Percentiles rank a stretch among this genome's conserved stretches.
Evolutionary conservation across 2,113 vertebrate genomes (phyloP).

Genomic region (Phoenicopterus ruber): DNA sequence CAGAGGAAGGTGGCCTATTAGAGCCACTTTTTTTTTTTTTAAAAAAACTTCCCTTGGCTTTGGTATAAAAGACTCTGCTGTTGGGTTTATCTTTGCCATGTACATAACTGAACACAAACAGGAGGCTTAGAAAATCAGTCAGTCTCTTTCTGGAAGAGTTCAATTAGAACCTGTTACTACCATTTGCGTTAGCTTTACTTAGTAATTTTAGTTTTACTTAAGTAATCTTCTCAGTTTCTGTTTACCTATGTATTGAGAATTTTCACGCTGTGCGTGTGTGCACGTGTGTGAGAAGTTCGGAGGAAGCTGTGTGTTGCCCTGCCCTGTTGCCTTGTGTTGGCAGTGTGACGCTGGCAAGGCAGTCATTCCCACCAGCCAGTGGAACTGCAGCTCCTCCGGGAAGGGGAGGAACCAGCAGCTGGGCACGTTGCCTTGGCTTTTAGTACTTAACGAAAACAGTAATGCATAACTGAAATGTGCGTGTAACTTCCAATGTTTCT

Average conservation of each 20-base stretch:
- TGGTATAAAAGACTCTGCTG: not conserved
- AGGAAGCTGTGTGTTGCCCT: not conserved
- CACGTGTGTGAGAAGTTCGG: accelerated
- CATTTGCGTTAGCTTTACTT: not conserved
- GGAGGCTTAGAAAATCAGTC: not conserved
- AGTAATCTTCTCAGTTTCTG: not conserved
- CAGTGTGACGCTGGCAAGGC: not conserved
- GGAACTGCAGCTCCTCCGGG: not conserved
- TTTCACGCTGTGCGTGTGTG: accelerated
- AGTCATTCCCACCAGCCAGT: accelerated
- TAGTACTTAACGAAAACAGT: not conserved
- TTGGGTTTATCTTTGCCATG: not conserved
- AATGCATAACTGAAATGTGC: not conserved
- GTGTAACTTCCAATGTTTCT: not conserved
- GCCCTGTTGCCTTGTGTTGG: accelerated
- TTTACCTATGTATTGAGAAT: accelerated
- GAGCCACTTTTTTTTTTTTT: not conserved
- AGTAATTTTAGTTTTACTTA: not conserved
- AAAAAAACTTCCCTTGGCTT: not conserved
- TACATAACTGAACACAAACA: not conserved
- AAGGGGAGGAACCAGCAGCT: accelerated
- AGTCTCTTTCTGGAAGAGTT: not conserved
- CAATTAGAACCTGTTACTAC: not conserved
- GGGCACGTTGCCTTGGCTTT: not conserved
- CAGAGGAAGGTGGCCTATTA: not conserved